Evolutionary conservation across 2,113 vertebrate genomes (phyloP).

Genomic region (Anseranas semipalmata): DNA sequence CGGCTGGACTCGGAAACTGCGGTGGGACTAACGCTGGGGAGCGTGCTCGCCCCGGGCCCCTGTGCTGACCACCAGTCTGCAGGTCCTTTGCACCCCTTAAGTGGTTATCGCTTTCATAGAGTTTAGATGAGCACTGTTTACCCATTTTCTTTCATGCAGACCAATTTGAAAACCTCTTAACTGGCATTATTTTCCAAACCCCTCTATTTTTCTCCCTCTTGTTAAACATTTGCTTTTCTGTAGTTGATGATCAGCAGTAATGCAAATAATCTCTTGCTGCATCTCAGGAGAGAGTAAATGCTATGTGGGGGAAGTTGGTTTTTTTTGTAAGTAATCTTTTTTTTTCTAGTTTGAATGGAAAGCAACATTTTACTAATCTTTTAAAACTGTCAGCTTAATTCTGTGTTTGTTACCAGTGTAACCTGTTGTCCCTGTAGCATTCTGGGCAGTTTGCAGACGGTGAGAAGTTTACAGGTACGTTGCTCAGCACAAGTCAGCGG

Average conservation of each 20-base stretch:
- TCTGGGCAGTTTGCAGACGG: neutral
- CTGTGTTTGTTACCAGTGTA: neutral
- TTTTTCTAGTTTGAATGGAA: neutral
- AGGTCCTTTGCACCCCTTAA: neutral
- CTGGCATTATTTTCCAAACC: neutral
- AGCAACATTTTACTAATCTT: neutral
- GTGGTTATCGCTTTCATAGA: neutral
- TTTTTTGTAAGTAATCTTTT: neutral
- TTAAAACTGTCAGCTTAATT: neutral
- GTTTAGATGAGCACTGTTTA: neutral
- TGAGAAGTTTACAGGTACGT: neutral
- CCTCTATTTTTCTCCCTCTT: neutral
- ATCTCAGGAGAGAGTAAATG: neutral
- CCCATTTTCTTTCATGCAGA: neutral
- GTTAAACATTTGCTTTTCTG: constrained; percentile 8
- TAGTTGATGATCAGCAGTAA: neutral
- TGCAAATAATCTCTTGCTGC: neutral
- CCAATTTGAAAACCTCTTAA: neutral
- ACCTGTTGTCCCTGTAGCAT: neutral
- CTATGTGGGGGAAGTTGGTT: neutral
- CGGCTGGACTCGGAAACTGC: fast-evolving
- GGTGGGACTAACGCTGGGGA: neutral
- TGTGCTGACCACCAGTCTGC: fast-evolving
- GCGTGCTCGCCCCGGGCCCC: neutral
- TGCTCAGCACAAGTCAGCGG: neutral